A percentile compares a stretch with the other conserved stretches of the same genome.
phyloP scores from a whole-genome alignment of 2,113 vertebrate species.

The Rutilus rutilus region DNA sequence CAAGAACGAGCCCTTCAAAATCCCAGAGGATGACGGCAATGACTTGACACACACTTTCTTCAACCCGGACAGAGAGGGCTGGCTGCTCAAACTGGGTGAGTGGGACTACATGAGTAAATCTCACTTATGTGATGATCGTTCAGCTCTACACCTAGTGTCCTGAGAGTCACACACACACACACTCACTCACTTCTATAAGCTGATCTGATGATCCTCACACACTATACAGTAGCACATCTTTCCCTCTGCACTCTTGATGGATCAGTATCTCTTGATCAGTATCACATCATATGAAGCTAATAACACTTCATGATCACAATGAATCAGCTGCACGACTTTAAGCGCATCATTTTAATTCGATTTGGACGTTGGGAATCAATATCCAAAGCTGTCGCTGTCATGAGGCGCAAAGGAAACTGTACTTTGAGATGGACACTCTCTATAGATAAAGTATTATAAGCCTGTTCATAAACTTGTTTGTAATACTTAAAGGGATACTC shows the following conservation, averaged over 20 bases:
- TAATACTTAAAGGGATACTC: no score
- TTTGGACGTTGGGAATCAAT: neutral
- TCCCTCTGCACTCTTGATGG: neutral
- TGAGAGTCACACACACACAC: neutral
- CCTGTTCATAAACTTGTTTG: neutral
- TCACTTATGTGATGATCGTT: no score
- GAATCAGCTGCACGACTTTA: neutral
- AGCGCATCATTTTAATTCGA: neutral
- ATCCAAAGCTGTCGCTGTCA: neutral
- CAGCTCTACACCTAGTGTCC: neutral
- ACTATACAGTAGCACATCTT: neutral
- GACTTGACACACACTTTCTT: conserved; percentile 99
- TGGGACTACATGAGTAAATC: conserved; percentile 17
- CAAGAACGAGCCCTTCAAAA: conserved; percentile 98
- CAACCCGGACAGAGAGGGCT: conserved; percentile 96
- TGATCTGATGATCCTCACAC: neutral
- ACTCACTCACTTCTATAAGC: neutral
- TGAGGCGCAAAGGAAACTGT: neutral
- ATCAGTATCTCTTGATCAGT: neutral
- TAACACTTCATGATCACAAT: neutral
- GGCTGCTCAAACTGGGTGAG: conserved; percentile 97
- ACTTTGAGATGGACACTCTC: neutral
- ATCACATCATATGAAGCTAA: neutral
- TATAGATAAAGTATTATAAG: no score
- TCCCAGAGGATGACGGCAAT: conserved; percentile 95